Evolutionary conservation across 2,888 invertebrate species (phyloP).

Genomic region (Macaria notata): DNA sequence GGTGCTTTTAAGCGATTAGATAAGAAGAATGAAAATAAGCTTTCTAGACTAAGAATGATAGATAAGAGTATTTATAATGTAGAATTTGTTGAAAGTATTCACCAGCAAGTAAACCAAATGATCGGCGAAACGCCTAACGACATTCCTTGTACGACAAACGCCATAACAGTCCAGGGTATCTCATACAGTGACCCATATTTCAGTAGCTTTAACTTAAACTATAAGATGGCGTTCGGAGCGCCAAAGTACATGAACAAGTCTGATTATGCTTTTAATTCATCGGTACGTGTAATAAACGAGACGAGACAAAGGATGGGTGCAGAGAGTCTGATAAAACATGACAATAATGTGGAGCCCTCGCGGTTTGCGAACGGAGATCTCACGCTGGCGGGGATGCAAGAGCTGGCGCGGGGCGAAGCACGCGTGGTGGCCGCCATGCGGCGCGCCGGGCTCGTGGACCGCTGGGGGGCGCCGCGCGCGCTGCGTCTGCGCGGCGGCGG

Average conservation of each 20-base stretch:
- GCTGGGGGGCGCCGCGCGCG: slow-evolving; percentile 84
- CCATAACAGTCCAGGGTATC: slow-evolving; percentile 84
- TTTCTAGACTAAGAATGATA: slow-evolving; percentile 81
- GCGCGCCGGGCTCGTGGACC: slow-evolving; percentile 49
- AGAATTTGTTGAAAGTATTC: slow-evolving; percentile 82
- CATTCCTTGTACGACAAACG: slow-evolving; percentile 83
- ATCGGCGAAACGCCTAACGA: slow-evolving; percentile 81
- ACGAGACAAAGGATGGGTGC: slow-evolving; percentile 35
- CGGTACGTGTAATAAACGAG: slow-evolving; percentile 80
- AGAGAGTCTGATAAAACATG: slow-evolving; percentile 70
- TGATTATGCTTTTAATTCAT: slow-evolving; percentile 84
- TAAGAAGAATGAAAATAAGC: slow-evolving; percentile 81
- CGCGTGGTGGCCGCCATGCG: slow-evolving; percentile 53
- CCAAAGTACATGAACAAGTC: slow-evolving; percentile 83
- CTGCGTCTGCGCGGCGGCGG: slow-evolving; percentile 89
- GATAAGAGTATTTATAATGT: slow-evolving; percentile 83
- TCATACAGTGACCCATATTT: slow-evolving; percentile 83
- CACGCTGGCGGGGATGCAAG: slow-evolving; percentile 74
- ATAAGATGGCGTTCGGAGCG: slow-evolving; percentile 81
- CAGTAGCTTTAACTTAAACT: slow-evolving; percentile 83
- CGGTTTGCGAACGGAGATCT: slow-evolving; percentile 76
- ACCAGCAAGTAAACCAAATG: slow-evolving; percentile 77
- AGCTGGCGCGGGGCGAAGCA: slow-evolving; percentile 61
- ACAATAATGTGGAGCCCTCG: slow-evolving; percentile 69
- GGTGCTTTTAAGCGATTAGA: slow-evolving; percentile 82